These are phyloP conservation scores for Pedicia rivosa DNA, from an alignment of 2,888 invertebrate species.

Conservation along the genomic window DNA sequence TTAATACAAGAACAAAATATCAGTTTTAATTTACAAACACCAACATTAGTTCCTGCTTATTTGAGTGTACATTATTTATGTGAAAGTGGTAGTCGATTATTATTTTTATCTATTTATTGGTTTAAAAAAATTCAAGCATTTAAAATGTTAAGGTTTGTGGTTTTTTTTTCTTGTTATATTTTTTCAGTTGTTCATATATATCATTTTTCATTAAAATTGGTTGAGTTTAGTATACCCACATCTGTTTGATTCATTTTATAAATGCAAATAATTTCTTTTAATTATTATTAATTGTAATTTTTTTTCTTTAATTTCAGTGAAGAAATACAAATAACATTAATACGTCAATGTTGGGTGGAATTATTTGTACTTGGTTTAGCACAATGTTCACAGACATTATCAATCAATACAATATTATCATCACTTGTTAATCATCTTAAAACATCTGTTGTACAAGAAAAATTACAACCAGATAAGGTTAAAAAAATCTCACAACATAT, in stretches of 20 bases:
- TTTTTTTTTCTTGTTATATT: background rate
- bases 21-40: constrained; percentile 59
- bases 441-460: constrained; percentile 35
- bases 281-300: no score
- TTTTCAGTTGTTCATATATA: background rate
- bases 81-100: constrained; percentile 82
- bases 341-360: constrained; percentile 85
- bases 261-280: no score
- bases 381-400: constrained; percentile 65
- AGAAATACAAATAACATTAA: constrained; percentile 66
- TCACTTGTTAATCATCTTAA: constrained; percentile 61
- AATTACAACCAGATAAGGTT: constrained; percentile 59
- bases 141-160: constrained; percentile 52
- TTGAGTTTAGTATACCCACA: no score
- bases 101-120: constrained; percentile 86
- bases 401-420: constrained; percentile 64
- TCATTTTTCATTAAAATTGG: background rate
- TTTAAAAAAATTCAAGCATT: constrained; percentile 70
- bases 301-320: constrained; percentile 36
- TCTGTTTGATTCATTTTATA: no score
- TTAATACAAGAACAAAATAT: constrained; percentile 52
- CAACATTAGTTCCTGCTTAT: constrained; percentile 69
- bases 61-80: constrained; percentile 88
- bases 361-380: constrained; percentile 80
- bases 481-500: constrained; percentile 65